Conservation (phyloP, 2,113 vertebrate species). For the Petromus typicus region DNA sequence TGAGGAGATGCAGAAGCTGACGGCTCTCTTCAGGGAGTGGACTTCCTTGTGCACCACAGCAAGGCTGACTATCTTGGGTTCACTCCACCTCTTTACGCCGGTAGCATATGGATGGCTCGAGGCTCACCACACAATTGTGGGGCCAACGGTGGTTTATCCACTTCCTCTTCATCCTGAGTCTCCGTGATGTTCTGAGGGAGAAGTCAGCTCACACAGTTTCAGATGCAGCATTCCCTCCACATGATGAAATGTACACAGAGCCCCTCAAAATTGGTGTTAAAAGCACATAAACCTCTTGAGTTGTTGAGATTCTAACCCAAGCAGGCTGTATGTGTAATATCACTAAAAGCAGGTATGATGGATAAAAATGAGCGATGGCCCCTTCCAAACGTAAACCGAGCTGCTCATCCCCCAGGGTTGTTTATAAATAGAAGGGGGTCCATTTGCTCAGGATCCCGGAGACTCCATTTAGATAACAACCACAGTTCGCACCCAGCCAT, state of each 20-base stretch:
- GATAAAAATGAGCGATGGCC: conserved; percentile 90
- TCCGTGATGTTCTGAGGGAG: conserved; percentile 69
- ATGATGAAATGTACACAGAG: conserved; percentile 89
- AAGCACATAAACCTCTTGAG: conserved; percentile 91
- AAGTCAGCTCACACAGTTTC: conserved; percentile 74
- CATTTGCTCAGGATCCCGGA: conserved; percentile 86
- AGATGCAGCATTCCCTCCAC: conserved; percentile 67
- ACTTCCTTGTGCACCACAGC: neutral
- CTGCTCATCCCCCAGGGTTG: conserved; percentile 89
- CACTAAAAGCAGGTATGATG: conserved; percentile 92
- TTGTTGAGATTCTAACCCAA: conserved; percentile 89
- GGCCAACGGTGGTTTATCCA: conserved; percentile 78
- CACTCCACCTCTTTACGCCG: neutral
- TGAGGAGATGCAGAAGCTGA: neutral
- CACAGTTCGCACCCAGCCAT: conserved; percentile 90
- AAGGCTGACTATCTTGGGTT: neutral
- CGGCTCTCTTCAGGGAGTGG: neutral
- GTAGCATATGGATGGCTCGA: neutral
- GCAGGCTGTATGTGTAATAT: conserved; percentile 87
- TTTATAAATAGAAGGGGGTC: conserved; percentile 90
- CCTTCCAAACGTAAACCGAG: conserved; percentile 89
- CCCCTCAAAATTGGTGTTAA: conserved; percentile 91
- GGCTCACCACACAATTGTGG: conserved; percentile 41
- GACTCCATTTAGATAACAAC: conserved; percentile 91
- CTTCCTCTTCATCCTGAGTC: conserved; percentile 63